A percentile compares a stretch with the other conserved stretches of the same genome.
phyloP scores from a whole-genome alignment of 2,888 invertebrate species.

The Nezara viridula region DNA sequence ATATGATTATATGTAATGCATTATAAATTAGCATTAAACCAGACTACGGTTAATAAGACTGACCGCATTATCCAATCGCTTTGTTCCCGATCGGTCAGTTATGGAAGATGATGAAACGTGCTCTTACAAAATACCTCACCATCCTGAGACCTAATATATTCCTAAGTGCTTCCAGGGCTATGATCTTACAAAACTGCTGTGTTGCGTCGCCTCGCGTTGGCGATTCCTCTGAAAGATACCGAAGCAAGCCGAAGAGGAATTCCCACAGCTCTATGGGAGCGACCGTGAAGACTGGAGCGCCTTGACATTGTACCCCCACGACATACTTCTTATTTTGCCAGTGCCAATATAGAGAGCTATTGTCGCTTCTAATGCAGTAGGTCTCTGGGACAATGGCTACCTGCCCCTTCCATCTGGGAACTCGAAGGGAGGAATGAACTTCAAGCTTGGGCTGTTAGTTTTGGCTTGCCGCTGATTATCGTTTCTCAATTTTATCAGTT shows the following conservation, averaged over 20 bases:
- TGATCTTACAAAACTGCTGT: not conserved
- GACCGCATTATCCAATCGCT: slow-evolving; percentile 10
- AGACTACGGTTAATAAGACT: not conserved
- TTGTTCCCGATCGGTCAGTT: slow-evolving; percentile 8
- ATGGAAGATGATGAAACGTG: not conserved
- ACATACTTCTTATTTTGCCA: not conserved
- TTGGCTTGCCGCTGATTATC: not conserved
- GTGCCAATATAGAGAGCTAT: not conserved
- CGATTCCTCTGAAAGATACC: not conserved
- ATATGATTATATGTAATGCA: not conserved
- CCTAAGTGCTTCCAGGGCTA: not conserved
- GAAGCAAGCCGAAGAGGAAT: not conserved
- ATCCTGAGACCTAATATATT: not conserved
- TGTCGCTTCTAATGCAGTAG: slow-evolving; percentile 26
- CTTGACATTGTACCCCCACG: not conserved
- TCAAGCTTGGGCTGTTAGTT: not conserved
- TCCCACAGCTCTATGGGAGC: not conserved
- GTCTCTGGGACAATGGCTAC: slow-evolving; percentile 28
- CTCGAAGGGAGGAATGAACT: not conserved
- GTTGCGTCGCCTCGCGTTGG: not conserved
- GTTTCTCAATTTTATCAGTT: not conserved
- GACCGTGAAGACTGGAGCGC: not conserved
- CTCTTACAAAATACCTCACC: not conserved
- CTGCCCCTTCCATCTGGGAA: not conserved
- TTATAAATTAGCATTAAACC: not conserved